These are phyloP conservation scores for Hirtodrosophila histrioides DNA, from an alignment of 2,888 invertebrate genomes.

Conservation along the genomic window DNA sequence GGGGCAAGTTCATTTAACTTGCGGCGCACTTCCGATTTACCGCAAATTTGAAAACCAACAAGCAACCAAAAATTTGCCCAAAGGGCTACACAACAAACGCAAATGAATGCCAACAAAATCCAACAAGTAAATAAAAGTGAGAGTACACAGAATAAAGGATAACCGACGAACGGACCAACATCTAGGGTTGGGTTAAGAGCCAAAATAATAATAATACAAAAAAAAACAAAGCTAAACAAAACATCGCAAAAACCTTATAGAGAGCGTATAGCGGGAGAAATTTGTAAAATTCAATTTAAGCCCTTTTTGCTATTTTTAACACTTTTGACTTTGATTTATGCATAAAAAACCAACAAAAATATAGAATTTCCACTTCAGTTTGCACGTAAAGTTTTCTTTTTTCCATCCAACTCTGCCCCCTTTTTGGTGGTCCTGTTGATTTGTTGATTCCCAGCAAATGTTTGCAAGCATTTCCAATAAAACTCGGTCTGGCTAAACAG, in stretches of 20 bases:
- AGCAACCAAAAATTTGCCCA: constrained; percentile 74
- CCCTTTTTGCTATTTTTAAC: constrained; percentile 73
- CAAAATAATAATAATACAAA: constrained; percentile 20
- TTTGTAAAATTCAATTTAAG: constrained; percentile 72
- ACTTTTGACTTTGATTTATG: constrained; percentile 79
- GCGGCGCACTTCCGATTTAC: constrained; percentile 78
- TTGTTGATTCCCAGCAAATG: constrained; percentile 77
- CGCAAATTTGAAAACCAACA: constrained; percentile 80
- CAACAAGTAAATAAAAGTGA: constrained; percentile 68
- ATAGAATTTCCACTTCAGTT: constrained; percentile 74
- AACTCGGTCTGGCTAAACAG: constrained; percentile 12
- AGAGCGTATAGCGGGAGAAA: constrained; percentile 23
- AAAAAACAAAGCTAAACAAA: constrained; percentile 32
- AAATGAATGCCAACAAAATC: constrained; percentile 47
- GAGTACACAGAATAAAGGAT: constrained; percentile 45
- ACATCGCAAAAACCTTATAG: constrained; percentile 6
- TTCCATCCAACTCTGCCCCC: neutral
- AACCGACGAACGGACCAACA: constrained; percentile 34
- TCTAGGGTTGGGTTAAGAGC: constrained; percentile 20
- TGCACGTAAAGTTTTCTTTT: constrained; percentile 42
- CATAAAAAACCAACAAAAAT: constrained; percentile 32
- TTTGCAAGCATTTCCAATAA: constrained; percentile 65
- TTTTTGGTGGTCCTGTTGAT: constrained; percentile 55
- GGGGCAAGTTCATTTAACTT: constrained; percentile 77
- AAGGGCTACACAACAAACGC: constrained; percentile 49